Conservation (phyloP, 2,888 invertebrate genomes). For the Pollenia griseotomentosa region DNA sequence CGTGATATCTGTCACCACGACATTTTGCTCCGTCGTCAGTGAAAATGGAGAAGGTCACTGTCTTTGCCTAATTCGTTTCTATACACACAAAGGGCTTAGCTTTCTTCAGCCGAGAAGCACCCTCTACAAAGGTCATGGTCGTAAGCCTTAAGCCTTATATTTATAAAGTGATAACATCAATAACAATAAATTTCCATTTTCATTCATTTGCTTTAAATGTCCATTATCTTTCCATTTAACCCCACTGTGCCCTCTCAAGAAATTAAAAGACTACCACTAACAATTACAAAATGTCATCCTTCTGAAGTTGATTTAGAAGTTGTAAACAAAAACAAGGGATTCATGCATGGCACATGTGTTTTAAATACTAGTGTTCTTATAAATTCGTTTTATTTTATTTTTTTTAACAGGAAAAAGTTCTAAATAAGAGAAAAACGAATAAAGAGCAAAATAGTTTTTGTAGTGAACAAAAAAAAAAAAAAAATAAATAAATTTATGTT, state of each 20-base stretch:
- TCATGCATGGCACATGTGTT: conserved; percentile 68
- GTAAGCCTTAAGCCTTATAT: no score
- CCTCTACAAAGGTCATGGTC: no score
- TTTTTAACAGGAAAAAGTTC: conserved; percentile 22
- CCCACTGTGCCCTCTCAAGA: not conserved
- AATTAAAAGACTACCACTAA: conserved; percentile 36
- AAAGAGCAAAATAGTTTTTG: conserved; percentile 44
- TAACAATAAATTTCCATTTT: not conserved
- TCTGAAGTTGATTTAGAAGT: conserved; percentile 4
- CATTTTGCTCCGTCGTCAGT: no score
- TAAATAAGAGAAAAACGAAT: conserved; percentile 18
- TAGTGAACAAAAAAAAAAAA: not conserved
- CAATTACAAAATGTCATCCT: conserved; percentile 33
- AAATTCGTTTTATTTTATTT: not conserved
- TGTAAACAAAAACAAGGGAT: conserved; percentile 66
- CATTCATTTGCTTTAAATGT: not conserved
- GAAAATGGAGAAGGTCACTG: no score
- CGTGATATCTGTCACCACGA: no score
- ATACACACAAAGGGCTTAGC: no score
- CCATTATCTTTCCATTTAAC: not conserved
- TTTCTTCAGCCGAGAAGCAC: no score
- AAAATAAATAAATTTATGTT: conserved; percentile 50
- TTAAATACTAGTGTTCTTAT: conserved; percentile 11
- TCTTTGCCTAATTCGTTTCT: no score
- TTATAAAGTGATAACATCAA: not conserved